Base-by-base conservation (phyloP, 1,140 invertebrate species). In the Euschistus heros region DNA sequence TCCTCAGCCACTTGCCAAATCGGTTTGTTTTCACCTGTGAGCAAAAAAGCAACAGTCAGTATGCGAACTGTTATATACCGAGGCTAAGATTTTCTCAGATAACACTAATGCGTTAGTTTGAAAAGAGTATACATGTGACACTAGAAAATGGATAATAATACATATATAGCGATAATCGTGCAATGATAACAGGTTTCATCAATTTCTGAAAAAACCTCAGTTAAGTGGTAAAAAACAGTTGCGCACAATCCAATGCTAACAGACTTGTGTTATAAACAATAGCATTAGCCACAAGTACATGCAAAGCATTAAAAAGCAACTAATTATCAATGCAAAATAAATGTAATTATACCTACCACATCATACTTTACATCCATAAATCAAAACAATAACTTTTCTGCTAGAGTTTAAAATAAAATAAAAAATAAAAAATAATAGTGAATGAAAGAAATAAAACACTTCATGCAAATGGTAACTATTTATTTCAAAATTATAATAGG, bases 1-100 rank as follows among this genome's bases (percentile, higher is more conserved):
- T 98, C 97, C 76, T 99, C 97, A 4, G 97, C 97, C 69, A 98
- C 92, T 83, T 98, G 94, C 97, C 97, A 99, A 74, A 99, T 98
- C 7, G 96, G 94, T 79, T 98, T 98, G 80, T 98, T 99, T 74
- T 97, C 92, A 66, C 87, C 89, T 89, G 77, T 55, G 66, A 71
- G 68, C 52, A 61, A 52, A 63, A 57, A 24, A 18, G 15, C 2
- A 57, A 57, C 2, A 5, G 24, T 57, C 24, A 57, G 54, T 24
- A 17, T 24, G 54, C 24, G 54, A 22, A 57, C 54, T 57, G 54
- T 26, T 14, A 15, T 57, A 57, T 24, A 57, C 54, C 54, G 24
- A 27, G 10, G 54, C 54, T 24, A 57, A 57, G 54, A 57, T 57
- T 57, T 57, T 57, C 54, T 57, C 54, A 57, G 54, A 57, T 22